phyloP scores from a whole-genome alignment of 2,113 vertebrate genomes.

The Azemiops feae region DNA sequence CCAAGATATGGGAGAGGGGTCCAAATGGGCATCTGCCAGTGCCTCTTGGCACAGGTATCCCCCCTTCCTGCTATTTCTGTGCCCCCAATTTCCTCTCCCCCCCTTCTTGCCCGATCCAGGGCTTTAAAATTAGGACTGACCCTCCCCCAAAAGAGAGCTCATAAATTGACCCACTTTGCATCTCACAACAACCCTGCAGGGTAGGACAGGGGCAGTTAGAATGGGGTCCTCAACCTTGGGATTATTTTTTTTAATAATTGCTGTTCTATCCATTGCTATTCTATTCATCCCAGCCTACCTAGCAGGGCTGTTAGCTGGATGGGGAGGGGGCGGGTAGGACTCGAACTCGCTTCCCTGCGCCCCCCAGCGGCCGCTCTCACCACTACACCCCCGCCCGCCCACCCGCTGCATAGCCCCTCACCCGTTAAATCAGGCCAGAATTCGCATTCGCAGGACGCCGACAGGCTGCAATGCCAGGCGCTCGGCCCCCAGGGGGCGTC shows the following conservation, averaged over 20 bases:
- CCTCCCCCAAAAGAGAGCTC: background rate
- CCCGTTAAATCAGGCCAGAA: constrained; percentile 82
- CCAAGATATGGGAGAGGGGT: no score
- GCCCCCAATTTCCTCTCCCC: background rate
- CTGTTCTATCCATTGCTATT: background rate
- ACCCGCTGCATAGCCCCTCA: constrained; percentile 54
- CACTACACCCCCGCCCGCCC: no score
- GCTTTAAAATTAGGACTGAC: no score
- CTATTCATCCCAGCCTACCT: background rate
- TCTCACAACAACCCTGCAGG: background rate
- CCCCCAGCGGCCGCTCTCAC: constrained; percentile 13
- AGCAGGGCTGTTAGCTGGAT: background rate
- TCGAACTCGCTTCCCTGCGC: constrained; percentile 21
- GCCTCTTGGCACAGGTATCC: background rate
- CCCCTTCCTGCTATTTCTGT: background rate
- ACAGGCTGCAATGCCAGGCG: constrained; percentile 78
- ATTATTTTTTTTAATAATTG: no score
- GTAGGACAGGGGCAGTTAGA: background rate
- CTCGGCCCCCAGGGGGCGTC: constrained; percentile 59
- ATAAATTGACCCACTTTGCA: background rate
- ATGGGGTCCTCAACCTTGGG: background rate
- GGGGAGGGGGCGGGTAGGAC: background rate
- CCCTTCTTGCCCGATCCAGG: background rate
- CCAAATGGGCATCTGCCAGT: background rate
- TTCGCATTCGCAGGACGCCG: constrained; percentile 84